Base-by-base conservation (phyloP, 1,140 invertebrate genomes). In the Trissolcus basalis region DNA sequence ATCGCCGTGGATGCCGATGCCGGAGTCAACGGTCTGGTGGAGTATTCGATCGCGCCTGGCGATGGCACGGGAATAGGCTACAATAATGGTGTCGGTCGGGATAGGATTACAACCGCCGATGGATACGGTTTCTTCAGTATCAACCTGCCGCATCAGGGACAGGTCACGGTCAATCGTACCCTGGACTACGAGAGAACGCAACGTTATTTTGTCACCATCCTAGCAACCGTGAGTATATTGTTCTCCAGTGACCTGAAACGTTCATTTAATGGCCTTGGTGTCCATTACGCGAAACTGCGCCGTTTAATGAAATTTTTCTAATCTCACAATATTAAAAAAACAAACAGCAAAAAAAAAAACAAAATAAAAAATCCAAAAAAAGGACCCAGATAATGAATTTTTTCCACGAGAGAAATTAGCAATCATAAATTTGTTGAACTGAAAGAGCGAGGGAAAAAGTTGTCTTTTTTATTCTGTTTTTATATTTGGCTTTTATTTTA, bases 171-270 rank as follows among this genome's bases (percentile, higher is more conserved):
- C n/a, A 95, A 95, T 81, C 92, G 94, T 77, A 95, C 92, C 19
- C 89, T 97, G 78, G 96, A 97, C 88, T 97, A 94, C 85, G 96
- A 97, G 84, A 93, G 92, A 81, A 95, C 93, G n/a, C 93, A 96
- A 83, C 91, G 94, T 77, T 97, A 96, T 87, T 93, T 96, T 82
- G 92, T 97, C 82, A 96, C 95, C 64, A 93, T 97, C 82, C 91
- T 96, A 69, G 96, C 95, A 68, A 94, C 94, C 87, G 96, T 97
- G 89, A 94, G 94, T 94, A 3, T 27, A 27, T 27, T 8, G 7
- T 13, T 44, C n/a, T 39, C 36, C n/a, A 39, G 3, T n/a, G n/a
- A 39, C 36, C 9, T 11, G 32, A 4, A 33, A 13, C 27, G 11
- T 12, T 51, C 13, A 51, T 15, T 27, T 1, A 6, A 27, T 6